Evolutionary conservation across 2,113 vertebrate genomes (phyloP), one percentile per base, ranked within the genome.

Genomic region (Acanthisitta chloris): DNA sequence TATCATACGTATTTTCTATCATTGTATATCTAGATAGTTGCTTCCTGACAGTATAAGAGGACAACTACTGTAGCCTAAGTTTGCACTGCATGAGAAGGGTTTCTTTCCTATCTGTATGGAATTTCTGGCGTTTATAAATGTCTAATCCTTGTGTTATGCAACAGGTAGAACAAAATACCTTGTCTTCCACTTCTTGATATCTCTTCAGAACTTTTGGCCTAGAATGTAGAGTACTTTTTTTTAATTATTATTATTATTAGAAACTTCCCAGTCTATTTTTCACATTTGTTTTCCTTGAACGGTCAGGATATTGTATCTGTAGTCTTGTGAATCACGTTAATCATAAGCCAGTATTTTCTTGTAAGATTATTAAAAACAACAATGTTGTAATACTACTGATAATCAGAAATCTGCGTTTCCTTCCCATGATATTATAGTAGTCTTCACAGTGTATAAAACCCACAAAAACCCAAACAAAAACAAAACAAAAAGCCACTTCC

Each of bases 51-150:
- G 43, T 6, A 0, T 71, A 40, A 42, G n/a, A 67, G 43, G 17
- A 42, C 0, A 1, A 15, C 28, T 59, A 1, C 26, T 12, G 1
- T 13, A n/a, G 19, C 42, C 25, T 77, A 13, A 33, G 20, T 65
- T 45, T 88, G 72, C 11, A 55, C 14, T 59, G 17, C 14, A 7
- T 29, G 26, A 72, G 45, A 25, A 70, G 16, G 34, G 38, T 84
- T 81, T 86, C 2, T 79, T 45, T 48, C 73, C 7, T 86, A 1
- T 49, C 46, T 84, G 26, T 82, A 61, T 36, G 64, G 26, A 84
- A 84, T 74, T 66, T 71, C 42, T 12, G 23, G 17, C 9, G 5
- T 84, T 70, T 73, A n/a, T 76, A 69, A 66, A 43, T 58, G 54
- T 18, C 7, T 86, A 52, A 77, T 57, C 23, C 34, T 77, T 78